These are phyloP conservation scores for Arctocebus calabarensis DNA, from an alignment of 2,797 vertebrate species.

Conservation along the genomic window DNA sequence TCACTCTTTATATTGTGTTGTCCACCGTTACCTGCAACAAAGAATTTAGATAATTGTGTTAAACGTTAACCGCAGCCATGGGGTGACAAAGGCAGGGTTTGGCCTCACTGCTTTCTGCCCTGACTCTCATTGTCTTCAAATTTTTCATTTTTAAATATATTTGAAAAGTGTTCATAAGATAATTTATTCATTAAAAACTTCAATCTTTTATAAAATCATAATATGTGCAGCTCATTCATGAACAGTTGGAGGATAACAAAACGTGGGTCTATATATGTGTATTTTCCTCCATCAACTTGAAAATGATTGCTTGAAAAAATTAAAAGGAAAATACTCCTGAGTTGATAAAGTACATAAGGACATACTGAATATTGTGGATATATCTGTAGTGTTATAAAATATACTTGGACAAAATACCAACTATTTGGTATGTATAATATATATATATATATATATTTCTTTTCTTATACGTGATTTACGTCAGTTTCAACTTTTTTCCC, in stretches of 20 bases:
- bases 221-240: neutral
- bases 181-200: neutral
- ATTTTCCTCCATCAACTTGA: neutral
- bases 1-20: rapidly evolving
- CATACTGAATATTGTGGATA: neutral
- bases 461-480: neutral
- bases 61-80: rapidly evolving
- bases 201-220: neutral
- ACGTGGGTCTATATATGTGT: neutral
- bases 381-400: neutral
- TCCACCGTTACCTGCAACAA: neutral
- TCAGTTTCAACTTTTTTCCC: neutral
- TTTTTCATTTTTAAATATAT: neutral
- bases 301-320: neutral
- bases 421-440: neutral
- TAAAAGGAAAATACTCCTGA: neutral
- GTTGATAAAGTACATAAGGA: neutral
- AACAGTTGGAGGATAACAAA: neutral
- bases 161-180: neutral
- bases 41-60: neutral
- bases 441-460: neutral
- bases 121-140: neutral
- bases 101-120: neutral
- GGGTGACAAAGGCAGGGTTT: rapidly evolving
- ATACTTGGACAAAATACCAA: neutral